A percentile compares a stretch with the other conserved stretches of the same genome.
Evolutionary conservation across 2,888 invertebrate genomes (phyloP).

Genomic region (Lepetodrilus schrolli): DNA sequence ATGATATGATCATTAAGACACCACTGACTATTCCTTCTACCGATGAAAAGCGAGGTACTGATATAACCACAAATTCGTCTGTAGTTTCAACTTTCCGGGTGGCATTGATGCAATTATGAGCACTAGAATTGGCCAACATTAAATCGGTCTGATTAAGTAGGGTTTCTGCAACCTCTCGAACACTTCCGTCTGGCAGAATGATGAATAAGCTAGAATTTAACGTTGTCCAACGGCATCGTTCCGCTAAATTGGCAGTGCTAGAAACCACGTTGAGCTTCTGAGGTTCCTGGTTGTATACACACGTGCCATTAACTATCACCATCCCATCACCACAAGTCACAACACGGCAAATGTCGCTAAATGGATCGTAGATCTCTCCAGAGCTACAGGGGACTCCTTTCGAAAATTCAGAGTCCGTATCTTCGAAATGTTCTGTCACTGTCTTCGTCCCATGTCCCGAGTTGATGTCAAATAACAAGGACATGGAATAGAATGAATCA

Average conservation of each 20-base stretch:
- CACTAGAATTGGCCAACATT: too few species aligned
- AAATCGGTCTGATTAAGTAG: too few species aligned
- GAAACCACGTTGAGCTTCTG: neutral
- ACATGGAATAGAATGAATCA: slow-evolving; percentile 1
- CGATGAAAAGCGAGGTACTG: too few species aligned
- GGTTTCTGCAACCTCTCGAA: neutral
- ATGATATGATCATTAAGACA: slow-evolving; percentile 80
- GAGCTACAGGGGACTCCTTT: neutral
- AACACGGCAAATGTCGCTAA: neutral
- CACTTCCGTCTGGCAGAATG: neutral
- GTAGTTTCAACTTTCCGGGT: neutral
- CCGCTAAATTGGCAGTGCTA: neutral
- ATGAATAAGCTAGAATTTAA: neutral
- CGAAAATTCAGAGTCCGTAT: neutral
- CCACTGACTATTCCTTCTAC: slow-evolving; percentile 76
- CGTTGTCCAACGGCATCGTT: neutral
- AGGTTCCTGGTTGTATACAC: neutral
- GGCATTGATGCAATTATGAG: neutral
- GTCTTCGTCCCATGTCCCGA: neutral
- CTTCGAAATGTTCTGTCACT: neutral
- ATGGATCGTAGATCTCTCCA: slow-evolving; percentile 3
- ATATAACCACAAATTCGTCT: neutral
- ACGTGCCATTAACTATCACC: neutral
- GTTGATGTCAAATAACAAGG: neutral
- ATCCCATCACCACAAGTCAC: slow-evolving; percentile 9